These are phyloP conservation scores for Argyresthia albistria DNA, from an alignment of 2,888 invertebrate species.

Conservation along the genomic window DNA sequence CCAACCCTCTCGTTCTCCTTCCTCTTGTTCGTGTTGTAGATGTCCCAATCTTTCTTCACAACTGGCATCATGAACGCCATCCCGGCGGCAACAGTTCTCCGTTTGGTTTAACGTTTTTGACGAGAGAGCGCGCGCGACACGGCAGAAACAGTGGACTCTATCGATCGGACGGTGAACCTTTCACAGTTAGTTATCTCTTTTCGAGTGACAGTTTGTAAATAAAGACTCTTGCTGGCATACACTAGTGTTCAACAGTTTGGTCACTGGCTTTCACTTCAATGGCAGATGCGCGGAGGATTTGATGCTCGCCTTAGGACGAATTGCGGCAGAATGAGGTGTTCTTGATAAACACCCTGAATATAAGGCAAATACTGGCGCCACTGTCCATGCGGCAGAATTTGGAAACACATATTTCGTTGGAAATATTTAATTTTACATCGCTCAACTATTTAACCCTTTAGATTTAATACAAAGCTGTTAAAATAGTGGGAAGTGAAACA, in stretches of 20 bases:
- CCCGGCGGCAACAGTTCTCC: constrained; percentile 56
- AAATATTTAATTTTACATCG: too few species aligned
- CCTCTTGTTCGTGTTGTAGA: constrained; percentile 87
- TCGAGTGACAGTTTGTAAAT: constrained; percentile 1
- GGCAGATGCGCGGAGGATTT: constrained; percentile 46
- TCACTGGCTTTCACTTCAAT: constrained; percentile 56
- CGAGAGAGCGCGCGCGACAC: constrained; percentile 27
- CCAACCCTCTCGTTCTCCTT: constrained; percentile 76
- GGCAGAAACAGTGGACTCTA: constrained; percentile 5
- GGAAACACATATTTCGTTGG: constrained; percentile 17
- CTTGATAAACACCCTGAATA: constrained; percentile 66
- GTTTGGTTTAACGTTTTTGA: constrained; percentile 58
- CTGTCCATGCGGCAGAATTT: constrained; percentile 34
- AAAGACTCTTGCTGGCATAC: constrained; percentile 1
- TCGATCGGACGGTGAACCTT: constrained; percentile 3
- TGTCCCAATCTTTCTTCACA: constrained; percentile 94
- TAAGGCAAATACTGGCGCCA: constrained; percentile 68
- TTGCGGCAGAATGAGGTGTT: constrained; percentile 65
- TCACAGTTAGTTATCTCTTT: neutral
- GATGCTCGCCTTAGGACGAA: constrained; percentile 65
- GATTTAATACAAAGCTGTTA: too few species aligned
- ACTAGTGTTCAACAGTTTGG: constrained; percentile 9
- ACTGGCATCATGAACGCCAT: constrained; percentile 98
- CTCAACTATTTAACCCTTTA: too few species aligned
- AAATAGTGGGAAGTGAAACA: too few species aligned